Conservation (phyloP, 2,113 vertebrate genomes). For the Craseonycteris thonglongyai region DNA sequence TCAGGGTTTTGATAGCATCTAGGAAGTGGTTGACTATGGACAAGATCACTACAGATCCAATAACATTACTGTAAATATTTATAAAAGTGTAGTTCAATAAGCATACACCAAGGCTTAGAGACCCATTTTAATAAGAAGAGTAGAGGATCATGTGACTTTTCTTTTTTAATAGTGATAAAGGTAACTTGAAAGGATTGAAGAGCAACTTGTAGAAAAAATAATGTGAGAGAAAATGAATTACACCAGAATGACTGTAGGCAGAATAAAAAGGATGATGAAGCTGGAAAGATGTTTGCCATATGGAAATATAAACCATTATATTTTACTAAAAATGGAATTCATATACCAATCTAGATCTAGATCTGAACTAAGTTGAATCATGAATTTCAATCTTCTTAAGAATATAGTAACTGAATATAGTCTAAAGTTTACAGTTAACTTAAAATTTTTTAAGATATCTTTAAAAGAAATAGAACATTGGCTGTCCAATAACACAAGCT, state of each 20-base stretch:
- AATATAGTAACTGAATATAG: not conserved
- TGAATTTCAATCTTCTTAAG: not conserved
- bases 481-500: not conserved
- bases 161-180: not conserved
- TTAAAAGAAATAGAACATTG: not conserved
- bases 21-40: not conserved
- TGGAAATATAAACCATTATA: constrained; percentile 16
- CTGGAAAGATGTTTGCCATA: not conserved
- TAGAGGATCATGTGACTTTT: not conserved
- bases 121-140: not conserved
- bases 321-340: constrained; percentile 28
- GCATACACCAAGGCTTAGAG: too few relatives aligned
- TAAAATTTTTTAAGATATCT: not conserved
- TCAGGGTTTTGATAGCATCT: not conserved
- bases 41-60: not conserved
- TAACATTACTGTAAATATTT: not conserved
- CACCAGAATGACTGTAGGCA: constrained; percentile 2
- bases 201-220: not conserved
- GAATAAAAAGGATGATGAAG: not conserved
- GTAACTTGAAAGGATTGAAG: not conserved
- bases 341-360: not conserved
- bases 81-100: not conserved
- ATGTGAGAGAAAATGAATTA: not conserved
- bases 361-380: not conserved
- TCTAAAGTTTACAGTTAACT: not conserved